phyloP scores from a whole-genome alignment of 1,140 invertebrate species.

The Trachymyrmex cornetzi region DNA sequence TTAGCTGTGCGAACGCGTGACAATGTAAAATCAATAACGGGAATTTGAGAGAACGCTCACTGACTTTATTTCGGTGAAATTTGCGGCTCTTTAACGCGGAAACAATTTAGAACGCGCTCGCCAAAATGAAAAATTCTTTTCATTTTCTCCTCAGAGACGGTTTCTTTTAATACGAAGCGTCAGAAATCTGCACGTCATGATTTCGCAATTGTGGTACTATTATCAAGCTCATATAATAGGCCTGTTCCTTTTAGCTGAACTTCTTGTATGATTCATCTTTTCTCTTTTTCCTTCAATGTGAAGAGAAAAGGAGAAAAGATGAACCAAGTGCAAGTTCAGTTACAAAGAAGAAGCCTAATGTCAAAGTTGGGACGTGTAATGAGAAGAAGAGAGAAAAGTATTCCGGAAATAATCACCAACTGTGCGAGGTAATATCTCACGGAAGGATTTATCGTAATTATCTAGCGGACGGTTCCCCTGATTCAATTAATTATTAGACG shows the following conservation, averaged over 20 bases:
- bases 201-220: neutral
- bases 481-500: conserved; percentile 55
- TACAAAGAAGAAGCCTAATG: neutral
- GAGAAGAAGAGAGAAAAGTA: conserved; percentile 3
- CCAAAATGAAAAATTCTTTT: neutral
- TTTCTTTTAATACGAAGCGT: neutral
- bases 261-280: too few relatives aligned
- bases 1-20: neutral
- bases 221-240: neutral
- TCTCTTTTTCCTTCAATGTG: too few relatives aligned
- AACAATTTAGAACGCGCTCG: neutral
- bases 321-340: too few relatives aligned
- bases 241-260: too few relatives aligned
- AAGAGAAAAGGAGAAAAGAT: too few relatives aligned
- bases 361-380: conserved; percentile 17
- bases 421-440: conserved; percentile 28
- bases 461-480: conserved; percentile 11
- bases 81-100: neutral
- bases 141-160: neutral
- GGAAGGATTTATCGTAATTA: conserved; percentile 50
- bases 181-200: neutral
- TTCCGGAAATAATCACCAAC: conserved; percentile 26
- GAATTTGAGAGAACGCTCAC: neutral
- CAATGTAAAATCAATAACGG: neutral
- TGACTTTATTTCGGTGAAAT: neutral